Evolutionary conservation across 2,797 vertebrate genomes (phyloP), one percentile per base, ranked within the genome.

Genomic region (Fringilla coelebs): DNA sequence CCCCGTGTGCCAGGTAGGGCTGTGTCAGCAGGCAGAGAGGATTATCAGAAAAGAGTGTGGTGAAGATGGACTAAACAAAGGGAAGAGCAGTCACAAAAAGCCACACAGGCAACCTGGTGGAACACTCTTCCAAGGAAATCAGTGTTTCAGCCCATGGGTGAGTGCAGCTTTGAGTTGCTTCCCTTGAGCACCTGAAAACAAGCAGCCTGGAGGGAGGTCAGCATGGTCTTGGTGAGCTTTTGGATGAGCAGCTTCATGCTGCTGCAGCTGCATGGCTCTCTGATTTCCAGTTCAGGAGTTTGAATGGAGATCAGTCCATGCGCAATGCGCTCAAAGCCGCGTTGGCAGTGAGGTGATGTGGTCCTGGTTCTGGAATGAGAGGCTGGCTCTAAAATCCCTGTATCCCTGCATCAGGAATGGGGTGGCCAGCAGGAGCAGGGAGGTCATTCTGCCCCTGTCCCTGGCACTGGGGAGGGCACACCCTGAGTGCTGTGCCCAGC

Each of bases 201-300:
- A 85, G 34, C 66, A 84, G 66, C 70, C 72, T 82, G 54, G 45
- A 93, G 89, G 54, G 45, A 93, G 89, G 82, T 91, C 89, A 85
- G 54, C 0, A 0, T 85, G 76, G 75, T 83, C 61, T 62, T 48
- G 68, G 79, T 11, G 65, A 88, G 57, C 65, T 91, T 92, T 84
- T 51, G 88, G 91, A 19, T 29, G 8, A 75, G 83, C 34, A 88
- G 76, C 25, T 52, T 24, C 52, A 26, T 49, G 45, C 52, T 85
- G 45, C 78, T 77, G 84, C 22, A 52, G 40, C 78, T 85, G 1
- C 63, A 13, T 19, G 52, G 57, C 36, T 85, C 61, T 45, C 48
- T 77, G 52, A 43, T 88, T 80, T 54, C 61, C 71, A 54, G 24
- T 48, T 63, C 75, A 57, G 67, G 71, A 77, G 65, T 57, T 63